Percentiles rank a stretch among this genome's conserved stretches.
Evolutionary conservation across 2,113 vertebrate genomes (phyloP).

Genomic region (Leptodactylus fuscus): DNA sequence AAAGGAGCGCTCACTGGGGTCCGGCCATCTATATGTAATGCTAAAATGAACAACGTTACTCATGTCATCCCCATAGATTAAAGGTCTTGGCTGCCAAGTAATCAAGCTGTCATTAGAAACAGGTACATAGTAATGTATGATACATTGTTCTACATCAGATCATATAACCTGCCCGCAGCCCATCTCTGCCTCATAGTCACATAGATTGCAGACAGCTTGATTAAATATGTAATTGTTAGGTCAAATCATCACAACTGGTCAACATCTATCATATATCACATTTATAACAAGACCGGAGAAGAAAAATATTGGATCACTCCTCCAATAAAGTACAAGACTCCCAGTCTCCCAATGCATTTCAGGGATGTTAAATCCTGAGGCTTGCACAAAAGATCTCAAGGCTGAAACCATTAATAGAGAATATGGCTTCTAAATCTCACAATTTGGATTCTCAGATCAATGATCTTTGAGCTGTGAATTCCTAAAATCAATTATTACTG

Average conservation of each 20-base stretch:
- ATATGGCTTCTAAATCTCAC: slow-evolving; percentile 17
- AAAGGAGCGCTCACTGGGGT: neutral
- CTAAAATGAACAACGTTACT: neutral
- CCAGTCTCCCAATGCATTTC: neutral
- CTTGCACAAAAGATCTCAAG: slow-evolving; percentile 16
- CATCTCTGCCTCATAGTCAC: neutral
- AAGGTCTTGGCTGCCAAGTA: slow-evolving; percentile 9
- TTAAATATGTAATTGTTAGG: slow-evolving; percentile 23
- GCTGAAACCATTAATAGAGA: neutral
- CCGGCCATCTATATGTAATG: neutral
- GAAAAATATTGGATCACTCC: neutral
- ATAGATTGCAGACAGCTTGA: neutral
- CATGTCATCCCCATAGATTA: neutral
- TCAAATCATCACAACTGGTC: slow-evolving; percentile 18
- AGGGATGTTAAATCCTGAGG: slow-evolving; percentile 18
- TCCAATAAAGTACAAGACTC: neutral
- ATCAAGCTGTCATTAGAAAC: slow-evolving; percentile 29
- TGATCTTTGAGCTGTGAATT: neutral
- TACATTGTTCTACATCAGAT: neutral
- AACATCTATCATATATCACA: slow-evolving; percentile 26
- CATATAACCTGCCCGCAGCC: neutral
- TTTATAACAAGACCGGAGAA: neutral
- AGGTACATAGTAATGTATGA: neutral
- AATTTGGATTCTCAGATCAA: slow-evolving; percentile 1
- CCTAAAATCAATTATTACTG: neutral